Percentiles rank a stretch among this genome's conserved stretches.
Evolutionary conservation across 1,140 invertebrate genomes (phyloP).

Genomic region (Musca vetustissima): DNA sequence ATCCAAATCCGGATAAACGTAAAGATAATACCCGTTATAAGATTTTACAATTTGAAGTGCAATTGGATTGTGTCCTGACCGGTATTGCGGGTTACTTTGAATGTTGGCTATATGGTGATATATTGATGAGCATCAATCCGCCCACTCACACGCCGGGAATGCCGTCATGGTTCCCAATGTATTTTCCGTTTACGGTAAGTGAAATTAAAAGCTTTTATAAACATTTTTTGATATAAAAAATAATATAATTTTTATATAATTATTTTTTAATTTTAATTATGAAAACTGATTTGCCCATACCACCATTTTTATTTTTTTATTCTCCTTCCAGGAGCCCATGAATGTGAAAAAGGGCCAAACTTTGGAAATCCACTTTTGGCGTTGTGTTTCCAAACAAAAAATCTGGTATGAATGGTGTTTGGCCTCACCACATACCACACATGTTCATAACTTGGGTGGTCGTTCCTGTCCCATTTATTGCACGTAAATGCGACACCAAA

Average conservation of each 20-base stretch:
- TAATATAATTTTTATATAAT: too few species aligned
- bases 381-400: conserved; percentile 71
- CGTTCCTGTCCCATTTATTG: conserved; percentile 61
- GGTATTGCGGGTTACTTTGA: conserved; percentile 97
- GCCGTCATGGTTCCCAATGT: conserved; percentile 97
- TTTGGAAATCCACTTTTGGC: conserved; percentile 86
- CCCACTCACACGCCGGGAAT: conserved; percentile 84
- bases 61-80: conserved; percentile 79
- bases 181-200: conserved; percentile 82
- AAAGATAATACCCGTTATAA: conserved; percentile 79
- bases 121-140: conserved; percentile 88
- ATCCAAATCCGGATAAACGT: conserved; percentile 72
- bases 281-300: too few species aligned
- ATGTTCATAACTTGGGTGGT: conserved; percentile 82
- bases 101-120: conserved; percentile 78
- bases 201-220: not conserved
- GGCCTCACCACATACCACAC: conserved; percentile 63
- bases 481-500: conserved; percentile 21
- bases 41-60: conserved; percentile 68
- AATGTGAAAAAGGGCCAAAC: conserved; percentile 66
- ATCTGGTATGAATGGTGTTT: conserved; percentile 98
- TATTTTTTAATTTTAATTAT: not conserved
- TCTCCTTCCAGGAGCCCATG: conserved; percentile 41
- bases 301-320: conserved; percentile 13
- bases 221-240: too few species aligned